Conservation (phyloP, 2,888 invertebrate genomes). For the Ditula angustiorana region DNA sequence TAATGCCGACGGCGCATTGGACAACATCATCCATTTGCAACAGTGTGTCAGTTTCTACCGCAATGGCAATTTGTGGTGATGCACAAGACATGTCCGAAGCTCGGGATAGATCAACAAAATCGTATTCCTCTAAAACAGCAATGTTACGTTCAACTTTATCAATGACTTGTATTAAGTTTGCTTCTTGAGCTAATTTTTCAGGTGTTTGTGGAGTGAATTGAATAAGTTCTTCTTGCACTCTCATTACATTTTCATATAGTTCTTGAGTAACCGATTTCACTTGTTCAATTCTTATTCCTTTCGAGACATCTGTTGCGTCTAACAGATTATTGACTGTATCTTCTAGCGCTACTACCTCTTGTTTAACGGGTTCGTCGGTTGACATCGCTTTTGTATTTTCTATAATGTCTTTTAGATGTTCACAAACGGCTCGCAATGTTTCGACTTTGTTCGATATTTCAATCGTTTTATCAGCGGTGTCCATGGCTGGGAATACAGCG, state of each 20-base stretch:
- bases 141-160: slow-evolving; percentile 70
- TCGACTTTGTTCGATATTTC: slow-evolving; percentile 69
- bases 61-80: slow-evolving; percentile 58
- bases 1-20: slow-evolving; percentile 60
- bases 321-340: slow-evolving; percentile 59
- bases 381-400: slow-evolving; percentile 50
- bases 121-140: slow-evolving; percentile 69
- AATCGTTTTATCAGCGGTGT: slow-evolving; percentile 63
- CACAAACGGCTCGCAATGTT: slow-evolving; percentile 61
- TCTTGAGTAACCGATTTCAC: slow-evolving; percentile 66
- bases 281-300: slow-evolving; percentile 62
- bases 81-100: slow-evolving; percentile 61
- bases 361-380: slow-evolving; percentile 38
- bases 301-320: slow-evolving; percentile 59
- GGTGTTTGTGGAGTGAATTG: slow-evolving; percentile 58
- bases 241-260: slow-evolving; percentile 62
- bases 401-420: slow-evolving; percentile 61
- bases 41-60: slow-evolving; percentile 64
- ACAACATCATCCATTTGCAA: slow-evolving; percentile 63
- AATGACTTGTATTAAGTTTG: slow-evolving; percentile 66
- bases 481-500: slow-evolving; percentile 63
- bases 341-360: slow-evolving; percentile 55
- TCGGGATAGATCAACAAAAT: slow-evolving; percentile 68
- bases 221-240: slow-evolving; percentile 68
- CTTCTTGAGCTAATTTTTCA: slow-evolving; percentile 60